phyloP scores from a whole-genome alignment of 2,113 vertebrate species.

The Henicopernis longicauda region DNA sequence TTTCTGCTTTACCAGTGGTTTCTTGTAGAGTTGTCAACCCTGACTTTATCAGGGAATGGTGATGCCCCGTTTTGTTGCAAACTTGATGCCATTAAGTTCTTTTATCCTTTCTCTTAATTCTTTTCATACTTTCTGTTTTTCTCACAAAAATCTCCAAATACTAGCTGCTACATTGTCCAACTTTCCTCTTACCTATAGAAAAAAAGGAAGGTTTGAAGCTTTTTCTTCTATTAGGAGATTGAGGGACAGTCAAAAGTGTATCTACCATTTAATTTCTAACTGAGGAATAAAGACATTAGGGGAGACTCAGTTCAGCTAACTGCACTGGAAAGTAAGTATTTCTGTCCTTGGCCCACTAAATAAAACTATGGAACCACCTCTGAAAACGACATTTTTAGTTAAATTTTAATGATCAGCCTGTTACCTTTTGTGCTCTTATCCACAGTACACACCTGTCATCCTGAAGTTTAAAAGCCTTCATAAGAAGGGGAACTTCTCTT shows the following conservation, averaged over 20 bases:
- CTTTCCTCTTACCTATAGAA: not conserved
- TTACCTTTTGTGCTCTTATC: not conserved
- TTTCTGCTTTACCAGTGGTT: not conserved
- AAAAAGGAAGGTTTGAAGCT: not conserved
- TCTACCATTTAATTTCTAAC: no score
- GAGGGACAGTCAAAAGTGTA: not conserved
- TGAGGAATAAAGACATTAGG: not conserved
- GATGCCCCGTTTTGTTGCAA: not conserved
- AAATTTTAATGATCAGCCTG: not conserved
- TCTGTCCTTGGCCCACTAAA: not conserved
- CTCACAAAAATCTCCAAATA: not conserved
- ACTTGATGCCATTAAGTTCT: not conserved
- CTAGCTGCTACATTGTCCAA: not conserved
- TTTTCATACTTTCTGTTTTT: not conserved
- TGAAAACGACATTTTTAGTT: not conserved
- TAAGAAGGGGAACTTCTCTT: not conserved
- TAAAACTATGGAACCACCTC: not conserved
- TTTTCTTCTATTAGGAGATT: not conserved
- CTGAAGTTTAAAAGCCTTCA: not conserved
- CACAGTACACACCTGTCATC: not conserved
- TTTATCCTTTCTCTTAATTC: not conserved
- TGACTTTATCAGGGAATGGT: not conserved
- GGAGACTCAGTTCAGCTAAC: not conserved
- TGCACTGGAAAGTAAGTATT: not conserved
- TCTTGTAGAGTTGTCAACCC: not conserved